Conservation (phyloP, 1,140 invertebrate genomes). For the Ostrea denselamellosa region DNA sequence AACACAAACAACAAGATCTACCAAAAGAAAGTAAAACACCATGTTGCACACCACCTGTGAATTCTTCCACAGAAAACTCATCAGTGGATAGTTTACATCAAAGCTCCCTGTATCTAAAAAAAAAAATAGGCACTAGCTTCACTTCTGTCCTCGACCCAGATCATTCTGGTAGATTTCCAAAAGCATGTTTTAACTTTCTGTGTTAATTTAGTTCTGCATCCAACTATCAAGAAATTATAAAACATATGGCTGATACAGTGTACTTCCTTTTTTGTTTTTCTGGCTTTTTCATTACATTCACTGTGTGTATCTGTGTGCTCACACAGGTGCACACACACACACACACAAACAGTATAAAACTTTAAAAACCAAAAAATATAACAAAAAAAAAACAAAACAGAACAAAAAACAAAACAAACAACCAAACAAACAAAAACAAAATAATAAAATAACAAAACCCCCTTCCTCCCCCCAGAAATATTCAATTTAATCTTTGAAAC, state of each 20-base stretch:
- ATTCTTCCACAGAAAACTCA: background rate
- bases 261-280: background rate
- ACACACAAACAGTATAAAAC: no score
- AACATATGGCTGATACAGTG: background rate
- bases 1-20: background rate
- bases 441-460: no score
- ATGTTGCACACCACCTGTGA: background rate
- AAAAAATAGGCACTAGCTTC: background rate
- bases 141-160: background rate
- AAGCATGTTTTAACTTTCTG: constrained; percentile 23
- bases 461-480: no score
- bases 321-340: no score
- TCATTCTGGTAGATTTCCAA: constrained; percentile 14
- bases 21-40: background rate
- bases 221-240: background rate
- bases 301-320: no score
- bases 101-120: background rate
- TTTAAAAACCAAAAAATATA: no score
- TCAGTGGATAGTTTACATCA: constrained; percentile 15
- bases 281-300: no score
- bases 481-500: no score
- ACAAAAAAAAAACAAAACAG: no score
- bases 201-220: constrained; percentile 10
- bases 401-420: no score
- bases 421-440: no score